These are phyloP conservation scores for Lagria hirta DNA, from an alignment of 2,888 invertebrate genomes.

Conservation along the genomic window DNA sequence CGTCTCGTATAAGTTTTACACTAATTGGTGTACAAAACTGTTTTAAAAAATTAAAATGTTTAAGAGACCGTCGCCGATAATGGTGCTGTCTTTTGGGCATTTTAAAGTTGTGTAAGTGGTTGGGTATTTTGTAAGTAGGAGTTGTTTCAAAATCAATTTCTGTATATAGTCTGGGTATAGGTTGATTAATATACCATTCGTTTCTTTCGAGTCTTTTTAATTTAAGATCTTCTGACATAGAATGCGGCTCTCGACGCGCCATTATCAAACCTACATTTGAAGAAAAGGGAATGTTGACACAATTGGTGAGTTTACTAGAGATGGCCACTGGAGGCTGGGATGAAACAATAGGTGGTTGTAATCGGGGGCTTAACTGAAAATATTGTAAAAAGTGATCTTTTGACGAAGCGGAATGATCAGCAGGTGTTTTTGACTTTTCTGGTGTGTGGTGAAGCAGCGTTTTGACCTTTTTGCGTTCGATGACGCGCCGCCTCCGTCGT, in stretches of 20 bases:
- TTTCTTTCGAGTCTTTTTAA: constrained; percentile 37
- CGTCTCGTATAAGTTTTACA: constrained; percentile 24
- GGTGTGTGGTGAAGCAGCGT: background rate
- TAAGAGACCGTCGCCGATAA: constrained; percentile 26
- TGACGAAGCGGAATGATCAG: background rate
- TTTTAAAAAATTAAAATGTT: constrained; percentile 25
- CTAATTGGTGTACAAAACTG: constrained; percentile 26
- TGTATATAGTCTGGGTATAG: constrained; percentile 12
- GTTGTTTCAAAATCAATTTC: constrained; percentile 25
- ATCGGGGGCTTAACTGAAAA: constrained; percentile 27
- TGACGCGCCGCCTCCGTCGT: background rate
- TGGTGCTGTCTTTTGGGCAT: constrained; percentile 37
- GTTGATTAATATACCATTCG: constrained; percentile 42
- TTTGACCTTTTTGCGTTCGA: background rate
- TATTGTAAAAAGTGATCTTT: constrained; percentile 36
- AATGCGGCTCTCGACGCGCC: constrained; percentile 34
- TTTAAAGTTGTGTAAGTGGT: constrained; percentile 27
- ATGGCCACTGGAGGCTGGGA: background rate
- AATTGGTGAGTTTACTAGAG: constrained; percentile 27
- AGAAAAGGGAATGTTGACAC: constrained; percentile 42
- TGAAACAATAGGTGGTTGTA: background rate
- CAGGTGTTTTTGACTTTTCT: background rate
- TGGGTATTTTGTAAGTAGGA: constrained; percentile 12
- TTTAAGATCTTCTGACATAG: constrained; percentile 35
- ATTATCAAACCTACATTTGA: constrained; percentile 43